Conservation (phyloP, 2,797 vertebrate species). For the Micrastur ruficollis region DNA sequence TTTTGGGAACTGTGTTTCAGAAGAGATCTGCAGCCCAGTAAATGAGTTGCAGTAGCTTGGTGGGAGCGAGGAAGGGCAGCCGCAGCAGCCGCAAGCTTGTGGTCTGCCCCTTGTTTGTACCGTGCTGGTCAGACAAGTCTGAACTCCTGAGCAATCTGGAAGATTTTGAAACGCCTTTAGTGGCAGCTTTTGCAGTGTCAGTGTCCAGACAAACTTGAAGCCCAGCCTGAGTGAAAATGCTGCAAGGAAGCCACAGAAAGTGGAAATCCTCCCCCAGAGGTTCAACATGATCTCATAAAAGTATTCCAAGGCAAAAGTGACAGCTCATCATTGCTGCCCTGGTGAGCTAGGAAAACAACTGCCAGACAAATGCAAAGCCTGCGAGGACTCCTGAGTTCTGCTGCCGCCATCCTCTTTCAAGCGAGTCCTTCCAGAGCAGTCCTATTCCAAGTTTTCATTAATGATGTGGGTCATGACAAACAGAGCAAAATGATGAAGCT, state of each 20-base stretch:
- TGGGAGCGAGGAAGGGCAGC: rapidly evolving
- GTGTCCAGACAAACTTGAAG: not conserved
- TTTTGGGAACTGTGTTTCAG: not conserved
- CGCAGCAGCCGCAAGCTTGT: rapidly evolving
- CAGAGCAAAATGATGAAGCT: not conserved
- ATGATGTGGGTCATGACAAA: not conserved
- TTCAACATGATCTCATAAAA: not conserved
- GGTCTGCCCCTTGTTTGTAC: not conserved
- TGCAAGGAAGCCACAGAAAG: not conserved
- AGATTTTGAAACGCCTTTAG: not conserved
- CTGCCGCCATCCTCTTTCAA: not conserved
- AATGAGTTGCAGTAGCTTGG: not conserved
- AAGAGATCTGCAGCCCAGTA: not conserved
- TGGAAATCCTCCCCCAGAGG: not conserved
- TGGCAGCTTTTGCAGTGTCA: not conserved
- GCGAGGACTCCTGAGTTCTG: not conserved
- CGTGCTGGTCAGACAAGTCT: not conserved
- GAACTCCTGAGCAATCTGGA: not conserved
- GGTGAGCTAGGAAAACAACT: not conserved
- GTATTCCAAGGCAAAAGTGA: not conserved
- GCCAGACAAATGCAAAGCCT: not conserved
- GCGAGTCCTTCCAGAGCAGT: not conserved
- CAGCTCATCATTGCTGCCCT: not conserved
- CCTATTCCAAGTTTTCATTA: not conserved
- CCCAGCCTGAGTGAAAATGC: not conserved